phyloP scores from a whole-genome alignment of 1,140 invertebrate genomes.

The Meloidogyne chitwoodi region DNA sequence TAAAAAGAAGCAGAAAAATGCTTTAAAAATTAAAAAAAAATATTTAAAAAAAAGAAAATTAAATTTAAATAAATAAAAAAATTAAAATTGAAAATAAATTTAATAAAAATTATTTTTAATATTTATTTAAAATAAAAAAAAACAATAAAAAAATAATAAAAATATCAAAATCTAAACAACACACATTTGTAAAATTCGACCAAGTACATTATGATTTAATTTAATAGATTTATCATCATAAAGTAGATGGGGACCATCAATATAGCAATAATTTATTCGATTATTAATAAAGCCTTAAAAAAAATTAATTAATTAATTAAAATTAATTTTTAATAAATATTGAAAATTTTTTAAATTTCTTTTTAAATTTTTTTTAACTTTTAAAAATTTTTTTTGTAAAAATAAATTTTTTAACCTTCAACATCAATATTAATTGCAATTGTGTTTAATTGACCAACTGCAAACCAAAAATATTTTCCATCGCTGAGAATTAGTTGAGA shows the following conservation, averaged over 20 bases:
- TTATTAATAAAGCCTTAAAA: conserved; percentile 29
- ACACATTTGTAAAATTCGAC: too few relatives aligned
- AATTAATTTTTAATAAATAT: neutral
- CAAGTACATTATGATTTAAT: neutral
- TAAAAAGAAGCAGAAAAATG: too few relatives aligned
- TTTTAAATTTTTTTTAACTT: too few relatives aligned
- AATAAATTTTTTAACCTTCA: conserved; percentile 21
- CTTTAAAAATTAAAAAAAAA: too few relatives aligned
- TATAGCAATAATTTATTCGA: conserved; percentile 27
- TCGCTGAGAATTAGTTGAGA: conserved; percentile 55
- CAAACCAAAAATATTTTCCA: conserved; percentile 49
- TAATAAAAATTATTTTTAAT: too few relatives aligned
- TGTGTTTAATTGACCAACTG: conserved; percentile 56
- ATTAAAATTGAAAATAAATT: too few relatives aligned
- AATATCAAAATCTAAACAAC: too few relatives aligned
- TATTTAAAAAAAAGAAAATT: too few relatives aligned
- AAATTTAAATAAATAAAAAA: too few relatives aligned
- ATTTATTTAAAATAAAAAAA: too few relatives aligned
- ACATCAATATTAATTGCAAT: conserved; percentile 56
- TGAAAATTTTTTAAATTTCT: neutral
- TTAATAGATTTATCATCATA: conserved; percentile 33
- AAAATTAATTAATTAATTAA: neutral
- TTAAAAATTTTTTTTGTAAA: too few relatives aligned
- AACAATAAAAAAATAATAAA: too few relatives aligned
- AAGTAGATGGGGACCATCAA: conserved; percentile 24